These are phyloP conservation scores for Drosophila punjabiensis DNA, from an alignment of 1,140 invertebrate species.

Conservation along the genomic window DNA sequence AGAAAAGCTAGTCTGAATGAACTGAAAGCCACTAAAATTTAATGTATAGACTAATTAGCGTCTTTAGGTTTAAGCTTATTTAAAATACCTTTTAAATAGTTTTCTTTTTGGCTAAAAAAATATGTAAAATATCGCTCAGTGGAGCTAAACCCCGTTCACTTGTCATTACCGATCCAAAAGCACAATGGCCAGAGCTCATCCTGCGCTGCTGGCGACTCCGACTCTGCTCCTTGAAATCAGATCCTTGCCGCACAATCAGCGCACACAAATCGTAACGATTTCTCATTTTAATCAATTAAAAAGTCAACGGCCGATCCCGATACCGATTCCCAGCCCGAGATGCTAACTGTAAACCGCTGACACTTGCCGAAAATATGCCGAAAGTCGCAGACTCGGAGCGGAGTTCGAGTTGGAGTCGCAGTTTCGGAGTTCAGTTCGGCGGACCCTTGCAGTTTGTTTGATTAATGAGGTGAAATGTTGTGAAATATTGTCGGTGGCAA, in stretches of 20 bases:
- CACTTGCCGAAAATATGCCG: conserved; percentile 79
- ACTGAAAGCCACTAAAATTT: neutral
- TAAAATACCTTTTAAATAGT: neutral
- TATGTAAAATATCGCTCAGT: neutral
- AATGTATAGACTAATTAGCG: neutral
- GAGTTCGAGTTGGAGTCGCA: conserved; percentile 2
- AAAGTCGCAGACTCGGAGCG: conserved; percentile 15
- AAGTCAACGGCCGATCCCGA: conserved; percentile 73
- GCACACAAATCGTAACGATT: conserved; percentile 84
- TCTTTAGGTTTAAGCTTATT: neutral
- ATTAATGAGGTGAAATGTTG: conserved; percentile 84
- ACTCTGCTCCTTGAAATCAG: conserved; percentile 65
- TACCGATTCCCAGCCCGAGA: conserved; percentile 22
- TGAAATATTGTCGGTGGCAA: conserved; percentile 71
- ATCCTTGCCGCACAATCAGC: conserved; percentile 78
- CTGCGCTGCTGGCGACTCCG: conserved; percentile 2
- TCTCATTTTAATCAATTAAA: conserved; percentile 85
- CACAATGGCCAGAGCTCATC: conserved; percentile 66
- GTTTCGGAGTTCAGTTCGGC: conserved; percentile 4
- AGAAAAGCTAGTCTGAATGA: too few relatives aligned
- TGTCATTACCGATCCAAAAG: conserved; percentile 66
- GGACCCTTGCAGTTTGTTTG: conserved; percentile 75
- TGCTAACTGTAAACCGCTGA: conserved; percentile 76
- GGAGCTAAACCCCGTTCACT: conserved; percentile 50
- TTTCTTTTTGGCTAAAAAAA: neutral